Evolutionary conservation across 37 sponge, comb jelly and placozoan species (phyloP), one percentile per base, ranked within the genome.

Genomic region (Corticium candelabrum): DNA sequence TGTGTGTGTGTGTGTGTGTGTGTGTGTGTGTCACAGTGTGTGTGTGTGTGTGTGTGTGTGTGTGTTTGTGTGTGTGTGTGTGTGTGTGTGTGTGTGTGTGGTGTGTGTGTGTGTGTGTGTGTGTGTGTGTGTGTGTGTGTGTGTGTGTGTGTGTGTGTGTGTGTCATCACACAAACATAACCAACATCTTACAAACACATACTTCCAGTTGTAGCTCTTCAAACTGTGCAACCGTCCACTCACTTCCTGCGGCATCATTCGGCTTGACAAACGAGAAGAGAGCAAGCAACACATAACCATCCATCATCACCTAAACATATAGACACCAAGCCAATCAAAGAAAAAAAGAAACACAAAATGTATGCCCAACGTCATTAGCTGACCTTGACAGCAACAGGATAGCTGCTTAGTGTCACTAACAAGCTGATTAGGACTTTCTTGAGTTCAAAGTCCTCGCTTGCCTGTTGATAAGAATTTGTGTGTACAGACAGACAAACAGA

Each of bases 361-460:
- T 77, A 15, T 21, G 72, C 11, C 39, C 29, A 35, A 7, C 15
- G 31, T 57, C 36, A 37, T 38, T 0, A 15, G 30, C 78, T 67
- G 40, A 94, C 91, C 82, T 79, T 82, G 37, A 93, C 37, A 34
- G 94, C 83, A 1, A 91, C 89, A 1, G 79, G 79, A 36, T 83
- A 86, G 2, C 41, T 40, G 38, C 75, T 76, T 33, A 97, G 82
- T 3, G 85, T 81, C 74, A 89, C 70, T 2, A 97, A 85, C 29
- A 89, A 50, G 69, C 84, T 83, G 79, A 94, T 71, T 21, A 91
- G 80, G 0, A 85, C 39, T 81, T 91, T 98, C 90, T 88, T 94
- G 75, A 98, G 80, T 77, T 98, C 99, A 88, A 91, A 98, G 80
- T 98, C 99, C 71, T 98, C 99, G 37, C n/a, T n/a, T n/a, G n/a